Percentiles rank a stretch among this genome's conserved stretches.
Conservation (phyloP, 2,888 invertebrate species). For the Rhyacophila evoluta region DNA sequence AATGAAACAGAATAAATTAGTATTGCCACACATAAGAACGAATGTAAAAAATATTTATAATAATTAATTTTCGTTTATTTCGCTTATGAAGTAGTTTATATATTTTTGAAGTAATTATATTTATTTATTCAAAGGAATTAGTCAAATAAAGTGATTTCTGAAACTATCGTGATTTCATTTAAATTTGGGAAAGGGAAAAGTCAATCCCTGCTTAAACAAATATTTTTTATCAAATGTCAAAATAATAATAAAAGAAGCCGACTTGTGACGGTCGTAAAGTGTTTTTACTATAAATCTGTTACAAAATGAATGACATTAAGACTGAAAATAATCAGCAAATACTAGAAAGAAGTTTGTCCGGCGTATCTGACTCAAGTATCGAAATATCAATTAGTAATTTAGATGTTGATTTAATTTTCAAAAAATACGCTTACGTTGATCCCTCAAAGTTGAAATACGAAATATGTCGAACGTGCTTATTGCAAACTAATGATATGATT, state of each 20-base stretch:
- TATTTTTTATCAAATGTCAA: neutral
- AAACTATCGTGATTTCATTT: too few relatives aligned
- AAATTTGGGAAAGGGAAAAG: too few relatives aligned
- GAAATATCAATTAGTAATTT: neutral
- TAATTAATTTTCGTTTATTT: too few relatives aligned
- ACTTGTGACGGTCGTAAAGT: too few relatives aligned
- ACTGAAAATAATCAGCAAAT: neutral
- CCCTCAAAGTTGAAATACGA: conserved; percentile 12
- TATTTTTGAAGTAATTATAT: too few relatives aligned
- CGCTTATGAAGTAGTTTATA: too few relatives aligned
- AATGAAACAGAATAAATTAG: too few relatives aligned
- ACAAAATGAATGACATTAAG: neutral
- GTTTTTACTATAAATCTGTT: neutral
- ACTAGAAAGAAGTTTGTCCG: neutral
- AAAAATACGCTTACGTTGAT: neutral
- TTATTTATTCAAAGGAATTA: too few relatives aligned
- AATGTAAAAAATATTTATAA: too few relatives aligned
- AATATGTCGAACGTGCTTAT: conserved; percentile 42
- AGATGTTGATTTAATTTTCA: neutral
- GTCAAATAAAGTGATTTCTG: too few relatives aligned
- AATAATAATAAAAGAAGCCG: too few relatives aligned
- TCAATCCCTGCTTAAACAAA: neutral
- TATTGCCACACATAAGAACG: too few relatives aligned
- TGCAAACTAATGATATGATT: conserved; percentile 11
- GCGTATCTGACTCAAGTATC: neutral